Base-by-base conservation (phyloP, 2,113 vertebrate genomes). In the Myotis yumanensis region DNA sequence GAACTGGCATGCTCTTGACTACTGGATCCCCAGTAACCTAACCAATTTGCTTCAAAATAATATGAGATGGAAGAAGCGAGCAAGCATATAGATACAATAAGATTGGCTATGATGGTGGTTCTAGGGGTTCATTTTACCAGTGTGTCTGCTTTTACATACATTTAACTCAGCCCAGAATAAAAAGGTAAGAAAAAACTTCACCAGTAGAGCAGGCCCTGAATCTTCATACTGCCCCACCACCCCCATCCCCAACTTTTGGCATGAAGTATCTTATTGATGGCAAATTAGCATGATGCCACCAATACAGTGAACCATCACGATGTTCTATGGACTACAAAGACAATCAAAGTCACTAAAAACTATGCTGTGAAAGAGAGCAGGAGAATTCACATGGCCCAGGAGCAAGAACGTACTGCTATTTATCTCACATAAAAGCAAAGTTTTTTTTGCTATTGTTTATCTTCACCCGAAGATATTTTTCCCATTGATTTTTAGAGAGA, bases 101-200 rank as follows among this genome's bases (percentile, higher is more conserved):
- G 14, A 72, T 59, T 57, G 46, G n/a, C 75, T n/a, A 37, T 92
- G 54, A 66, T 32, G 25, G 30, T 69, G 51, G 30, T 52, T 81
- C 37, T 68, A 51, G 16, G 37, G 23, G 18, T 77, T 89, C 14
- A 22, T 85, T 95, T 93, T 86, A 77, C 73, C 57, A 51, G 12
- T 80, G 51, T 91, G 7, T 72, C 11, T 72, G 51, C 8, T 54
- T 92, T 83, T 75, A 66, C 52, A 17, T 69, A 46, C n/a, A 62
- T 66, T 68, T 59, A 90, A 92, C 11, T 93, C 62, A 69, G 79
- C 83, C 17, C 69, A 76, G 86, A 93, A 73, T 23, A 66, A 86
- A 93, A 93, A 81, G n/a, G 32, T 62, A 59, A 92, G 69, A 91
- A 40, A 76, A 62, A 95, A 40, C 7, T 23, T 85, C 48, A 62